Evolutionary conservation across 2,888 invertebrate genomes (phyloP).

Genomic region (Kuschelorhynchus macadamiae): DNA sequence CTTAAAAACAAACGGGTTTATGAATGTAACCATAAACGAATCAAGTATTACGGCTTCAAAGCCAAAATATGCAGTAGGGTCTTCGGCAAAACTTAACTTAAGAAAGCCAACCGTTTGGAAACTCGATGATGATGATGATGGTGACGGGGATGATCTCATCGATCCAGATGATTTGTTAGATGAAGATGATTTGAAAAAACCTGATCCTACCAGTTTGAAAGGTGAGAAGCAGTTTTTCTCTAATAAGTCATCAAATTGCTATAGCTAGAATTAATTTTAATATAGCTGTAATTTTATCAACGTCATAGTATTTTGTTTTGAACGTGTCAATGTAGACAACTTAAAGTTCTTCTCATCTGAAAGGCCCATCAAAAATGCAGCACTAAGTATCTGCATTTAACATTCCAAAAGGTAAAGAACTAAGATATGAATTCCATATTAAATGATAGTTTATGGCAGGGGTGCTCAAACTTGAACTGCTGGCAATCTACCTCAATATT

Average conservation of each 20-base stretch:
- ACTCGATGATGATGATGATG: slow-evolving; percentile 80
- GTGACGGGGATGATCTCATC: slow-evolving; percentile 82
- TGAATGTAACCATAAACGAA: slow-evolving; percentile 57
- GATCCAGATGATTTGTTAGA: slow-evolving; percentile 91
- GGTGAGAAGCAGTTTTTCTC: no score
- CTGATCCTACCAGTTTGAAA: slow-evolving; percentile 85
- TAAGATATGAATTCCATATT: no score
- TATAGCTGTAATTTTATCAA: no score
- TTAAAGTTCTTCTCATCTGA: background rate
- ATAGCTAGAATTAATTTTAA: no score
- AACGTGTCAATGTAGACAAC: background rate
- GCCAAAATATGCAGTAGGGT: slow-evolving; percentile 81
- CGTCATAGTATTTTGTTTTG: no score
- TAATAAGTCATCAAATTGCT: no score
- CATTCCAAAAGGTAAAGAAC: no score
- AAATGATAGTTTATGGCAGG: no score
- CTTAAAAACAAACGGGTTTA: slow-evolving; percentile 63
- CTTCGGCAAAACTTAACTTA: slow-evolving; percentile 73
- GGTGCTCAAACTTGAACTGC: no score
- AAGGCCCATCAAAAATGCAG: no score
- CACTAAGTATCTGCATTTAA: no score
- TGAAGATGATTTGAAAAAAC: slow-evolving; percentile 90
- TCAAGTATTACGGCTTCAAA: slow-evolving; percentile 70
- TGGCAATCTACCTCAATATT: no score
- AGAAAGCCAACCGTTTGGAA: slow-evolving; percentile 78